These are phyloP conservation scores for Belgica antarctica DNA, from an alignment of 2,888 invertebrate species.

Conservation along the genomic window DNA sequence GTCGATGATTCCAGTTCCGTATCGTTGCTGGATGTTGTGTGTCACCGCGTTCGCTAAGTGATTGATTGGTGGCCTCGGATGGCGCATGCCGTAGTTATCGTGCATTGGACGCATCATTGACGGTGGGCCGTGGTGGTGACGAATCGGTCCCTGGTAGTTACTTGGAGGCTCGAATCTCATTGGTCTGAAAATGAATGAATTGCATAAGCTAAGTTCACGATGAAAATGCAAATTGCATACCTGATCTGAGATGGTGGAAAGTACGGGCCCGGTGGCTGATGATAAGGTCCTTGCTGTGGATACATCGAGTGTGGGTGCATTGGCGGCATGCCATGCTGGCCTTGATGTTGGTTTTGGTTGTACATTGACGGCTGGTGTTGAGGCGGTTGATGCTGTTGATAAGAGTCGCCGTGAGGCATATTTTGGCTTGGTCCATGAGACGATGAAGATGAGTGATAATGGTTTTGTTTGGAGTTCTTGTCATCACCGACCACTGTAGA, in stretches of 20 bases:
- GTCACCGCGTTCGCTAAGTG: conserved; percentile 52
- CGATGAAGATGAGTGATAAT: conserved; percentile 3
- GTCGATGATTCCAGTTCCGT: conserved; percentile 62
- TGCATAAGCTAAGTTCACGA: too few species aligned
- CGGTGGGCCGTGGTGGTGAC: conserved; percentile 39
- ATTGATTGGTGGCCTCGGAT: conserved; percentile 45
- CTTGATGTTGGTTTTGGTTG: conserved; percentile 48
- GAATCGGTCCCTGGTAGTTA: background rate
- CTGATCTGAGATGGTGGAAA: background rate
- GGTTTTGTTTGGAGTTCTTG: background rate
- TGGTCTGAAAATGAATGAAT: conserved; percentile 54
- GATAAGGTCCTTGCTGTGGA: conserved; percentile 45
- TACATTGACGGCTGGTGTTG: conserved; percentile 52
- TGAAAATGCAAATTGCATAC: background rate
- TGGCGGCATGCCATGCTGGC: conserved; percentile 45
- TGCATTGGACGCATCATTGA: conserved; percentile 45
- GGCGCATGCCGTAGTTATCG: conserved; percentile 45
- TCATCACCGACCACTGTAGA: background rate
- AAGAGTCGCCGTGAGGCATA: conserved; percentile 46
- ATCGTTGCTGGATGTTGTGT: conserved; percentile 50
- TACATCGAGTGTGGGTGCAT: conserved; percentile 27
- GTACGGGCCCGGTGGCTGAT: conserved; percentile 23
- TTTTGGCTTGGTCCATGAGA: conserved; percentile 52
- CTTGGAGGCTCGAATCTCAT: conserved; percentile 46
- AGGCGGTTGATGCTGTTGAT: conserved; percentile 48